Conservation (phyloP, 1,140 invertebrate species). For the Bombus affinis region DNA sequence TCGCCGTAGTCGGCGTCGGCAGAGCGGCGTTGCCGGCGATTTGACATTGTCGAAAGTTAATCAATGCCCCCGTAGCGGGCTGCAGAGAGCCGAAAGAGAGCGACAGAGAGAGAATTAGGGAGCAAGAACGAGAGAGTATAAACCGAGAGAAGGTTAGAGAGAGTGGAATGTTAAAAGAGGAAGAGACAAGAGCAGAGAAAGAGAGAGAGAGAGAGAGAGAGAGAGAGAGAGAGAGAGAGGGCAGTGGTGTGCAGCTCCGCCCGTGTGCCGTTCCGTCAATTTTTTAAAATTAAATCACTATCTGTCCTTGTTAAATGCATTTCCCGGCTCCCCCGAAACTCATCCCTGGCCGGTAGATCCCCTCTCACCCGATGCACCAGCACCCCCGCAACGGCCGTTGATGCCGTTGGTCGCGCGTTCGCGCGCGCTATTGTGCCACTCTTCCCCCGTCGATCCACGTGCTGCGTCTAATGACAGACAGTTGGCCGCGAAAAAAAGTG, state of each 20-base stretch:
- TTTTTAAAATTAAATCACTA: constrained; percentile 83
- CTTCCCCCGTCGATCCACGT: constrained; percentile 65
- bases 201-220: not conserved
- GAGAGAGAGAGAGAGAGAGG: not conserved
- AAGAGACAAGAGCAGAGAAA: not conserved
- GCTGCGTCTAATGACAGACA: constrained; percentile 82
- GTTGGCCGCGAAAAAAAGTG: constrained; percentile 79
- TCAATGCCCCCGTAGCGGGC: constrained; percentile 74
- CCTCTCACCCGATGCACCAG: constrained; percentile 11
- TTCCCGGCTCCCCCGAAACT: constrained; percentile 67
- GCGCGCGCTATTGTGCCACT: constrained; percentile 51
- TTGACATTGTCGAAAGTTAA: constrained; percentile 83
- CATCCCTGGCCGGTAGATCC: constrained; percentile 22
- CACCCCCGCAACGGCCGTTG: not conserved
- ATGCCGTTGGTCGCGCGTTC: constrained; percentile 53
- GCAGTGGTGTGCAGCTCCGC: constrained; percentile 45
- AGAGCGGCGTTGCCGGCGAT: constrained; percentile 73
- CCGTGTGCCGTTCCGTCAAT: constrained; percentile 80
- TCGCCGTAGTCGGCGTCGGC: constrained; percentile 61
- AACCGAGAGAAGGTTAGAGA: constrained; percentile 26
- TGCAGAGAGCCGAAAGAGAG: constrained; percentile 32
- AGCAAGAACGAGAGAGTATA: not conserved
- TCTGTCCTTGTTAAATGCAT: constrained; percentile 83
- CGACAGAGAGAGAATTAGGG: not conserved
- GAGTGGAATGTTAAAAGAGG: not conserved